Evolutionary conservation across 2,888 invertebrate species (phyloP), one percentile per base, ranked within the genome.

Genomic region (Pemphredon lugubris): DNA sequence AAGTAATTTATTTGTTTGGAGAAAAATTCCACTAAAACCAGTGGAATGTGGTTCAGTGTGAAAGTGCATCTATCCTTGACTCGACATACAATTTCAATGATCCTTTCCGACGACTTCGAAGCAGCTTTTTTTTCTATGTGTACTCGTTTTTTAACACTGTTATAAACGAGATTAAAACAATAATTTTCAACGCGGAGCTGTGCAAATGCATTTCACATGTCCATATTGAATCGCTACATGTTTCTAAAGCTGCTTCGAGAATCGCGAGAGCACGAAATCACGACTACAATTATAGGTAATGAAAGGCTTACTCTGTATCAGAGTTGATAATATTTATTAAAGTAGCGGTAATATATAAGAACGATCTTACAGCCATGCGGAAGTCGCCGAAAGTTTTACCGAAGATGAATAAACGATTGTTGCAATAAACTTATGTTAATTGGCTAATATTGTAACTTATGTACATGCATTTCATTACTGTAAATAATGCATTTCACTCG

Each of bases 291-390:
- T 63, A 58, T 71, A 81, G 73, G 42, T 77, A 77, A 73, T 77
- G 48, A 79, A 70, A 72, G 48, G 69, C 68, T 79, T 83, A 69
- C 86, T 85, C 87, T 87, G 87, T 84, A 87, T 87, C 87, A 87
- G 87, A 87, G 87, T 84, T 75, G 66, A 54, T 81, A 58, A 75
- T 87, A 86, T 85, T 86, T 86, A 83, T 85, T 84, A 53, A 76
- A 69, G 37, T 70, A 78, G 69, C 37, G 44, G 45, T 75, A 65
- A 57, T 57, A 68, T 68, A 70, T 59, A 64, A 59, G 44, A 65
- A 51, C 55, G 47, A 70, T 64, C 54, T 40, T 73, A 57, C 55
- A 69, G 21, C 47, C 54, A 72, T 42, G 39, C 47, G 20, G 26
- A 45, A 68, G 18, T 47, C 50, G 45, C 61, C 51, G 32, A 30